These are phyloP conservation scores for Drosophila cognata DNA, from an alignment of 2,888 invertebrate species.

Conservation along the genomic window DNA sequence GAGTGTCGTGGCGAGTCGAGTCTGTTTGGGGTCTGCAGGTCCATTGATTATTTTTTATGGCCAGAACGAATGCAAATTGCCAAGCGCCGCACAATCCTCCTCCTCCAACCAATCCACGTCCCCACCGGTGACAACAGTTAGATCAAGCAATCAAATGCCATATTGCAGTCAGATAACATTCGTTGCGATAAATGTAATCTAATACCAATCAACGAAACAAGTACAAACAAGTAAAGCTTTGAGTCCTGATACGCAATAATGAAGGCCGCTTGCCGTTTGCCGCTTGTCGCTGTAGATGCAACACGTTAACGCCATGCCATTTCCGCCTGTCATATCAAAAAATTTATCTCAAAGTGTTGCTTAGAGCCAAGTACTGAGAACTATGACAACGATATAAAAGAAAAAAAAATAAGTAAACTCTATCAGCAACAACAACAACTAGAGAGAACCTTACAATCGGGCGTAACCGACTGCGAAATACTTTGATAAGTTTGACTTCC, in stretches of 20 bases:
- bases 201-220: slow-evolving; percentile 26
- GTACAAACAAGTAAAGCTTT: slow-evolving; percentile 36
- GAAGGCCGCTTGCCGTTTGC: slow-evolving; percentile 9
- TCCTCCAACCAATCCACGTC: not conserved
- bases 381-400: slow-evolving; percentile 44
- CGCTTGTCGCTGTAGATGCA: slow-evolving; percentile 49
- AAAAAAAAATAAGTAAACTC: not conserved
- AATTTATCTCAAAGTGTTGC: slow-evolving; percentile 78
- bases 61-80: slow-evolving; percentile 34
- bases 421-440: slow-evolving; percentile 14
- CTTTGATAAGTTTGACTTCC: too few relatives aligned
- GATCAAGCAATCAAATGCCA: slow-evolving; percentile 61
- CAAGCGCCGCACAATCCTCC: not conserved
- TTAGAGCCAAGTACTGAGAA: slow-evolving; percentile 57
- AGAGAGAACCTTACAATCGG: too few relatives aligned
- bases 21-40: slow-evolving; percentile 3
- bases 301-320: slow-evolving; percentile 80
- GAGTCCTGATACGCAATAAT: slow-evolving; percentile 32
- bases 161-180: slow-evolving; percentile 67
- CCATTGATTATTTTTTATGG: slow-evolving; percentile 40
- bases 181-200: slow-evolving; percentile 49
- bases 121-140: slow-evolving; percentile 24
- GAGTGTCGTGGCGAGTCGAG: not conserved
- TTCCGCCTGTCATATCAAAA: slow-evolving; percentile 83
- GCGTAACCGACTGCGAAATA: too few relatives aligned